Evolutionary conservation across 2,888 invertebrate species (phyloP), one percentile per base, ranked within the genome.

Genomic region (Rhyacophila evoluta): DNA sequence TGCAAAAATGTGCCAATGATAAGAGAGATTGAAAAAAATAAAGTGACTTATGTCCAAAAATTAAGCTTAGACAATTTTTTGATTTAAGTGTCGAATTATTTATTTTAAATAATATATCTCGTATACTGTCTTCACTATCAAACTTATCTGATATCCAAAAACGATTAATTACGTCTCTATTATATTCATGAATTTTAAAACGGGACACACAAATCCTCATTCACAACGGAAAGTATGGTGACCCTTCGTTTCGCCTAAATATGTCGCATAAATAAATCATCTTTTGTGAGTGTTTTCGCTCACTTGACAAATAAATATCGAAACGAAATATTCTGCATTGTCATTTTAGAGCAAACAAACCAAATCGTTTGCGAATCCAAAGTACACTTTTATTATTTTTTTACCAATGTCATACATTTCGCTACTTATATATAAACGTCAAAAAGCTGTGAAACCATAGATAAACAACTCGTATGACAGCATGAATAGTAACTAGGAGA

Each of bases 201-300:
- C n/a, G n/a, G n/a, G n/a, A n/a, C n/a, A n/a, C n/a, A n/a, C n/a
- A n/a, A n/a, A n/a, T n/a, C n/a, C n/a, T n/a, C n/a, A n/a, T n/a
- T n/a, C n/a, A n/a, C n/a, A n/a, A n/a, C n/a, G n/a, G n/a, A n/a
- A n/a, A n/a, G n/a, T n/a, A n/a, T n/a, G n/a, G n/a, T n/a, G n/a
- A n/a, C n/a, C n/a, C n/a, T n/a, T n/a, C n/a, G n/a, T n/a, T n/a
- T n/a, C n/a, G n/a, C n/a, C n/a, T n/a, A n/a, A 55, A 55, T 55
- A 55, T 55, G 55, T 55, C 55, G 2, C 55, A 55, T 8, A 15
- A n/a, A 55, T 55, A 55, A 55, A 55, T 55, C 55, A 55, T 55
- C 55, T 25, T 55, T 55, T 55, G 55, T 55, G 55, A 25, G 55
- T 19, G 12, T 12, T 41, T 55, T 55, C n/a, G 55, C 55, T 55